Base-by-base conservation (phyloP, 2,113 vertebrate species). In the Rynchops niger region DNA sequence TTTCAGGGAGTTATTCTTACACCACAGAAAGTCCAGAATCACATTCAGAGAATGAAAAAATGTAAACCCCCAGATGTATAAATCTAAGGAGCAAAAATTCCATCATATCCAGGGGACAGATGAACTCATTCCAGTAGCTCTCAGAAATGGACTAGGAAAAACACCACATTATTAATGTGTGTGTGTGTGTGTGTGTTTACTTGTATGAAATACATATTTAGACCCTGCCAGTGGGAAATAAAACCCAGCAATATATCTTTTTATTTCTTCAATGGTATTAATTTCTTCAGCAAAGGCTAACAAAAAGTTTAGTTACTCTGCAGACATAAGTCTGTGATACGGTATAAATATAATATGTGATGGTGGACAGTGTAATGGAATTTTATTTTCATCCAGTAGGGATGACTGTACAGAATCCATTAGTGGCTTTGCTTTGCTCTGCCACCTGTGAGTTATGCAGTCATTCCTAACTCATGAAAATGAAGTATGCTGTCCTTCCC, bases 401-500 rank as follows among this genome's bases (percentile, higher is more conserved):
- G 95, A 82, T 92, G 83, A 92, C 94, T 96, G 82, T 94, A 95
- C 88, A 93, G 94, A 97, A 97, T 96, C 87, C 92, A 94, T 86
- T 96, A 97, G 77, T 69, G 70, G 66, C 34, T 92, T 96, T 63
- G 72, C 69, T 97, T 89, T 93, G 65, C 94, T 97, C 94, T 95
- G 88, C 90, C 97, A 96, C 95, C 84, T 91, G 84, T 97, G 96
- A 97, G 88, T 97, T 97, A 95, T 96, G 86, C 61, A 95, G 66
- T 96, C 89, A 93, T 96, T 97, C 95, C 91, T 95, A 97, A 97
- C 96, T 97, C 96, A 95, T 95, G 79, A 96, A 96, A 97, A 97
- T 97, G 91, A 97, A 96, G 81, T 92, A 93, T 96, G 63, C 42
- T 88, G 93, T 93, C 89, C 67, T 97, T 95, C 59, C 38, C 6